A percentile compares a stretch with the other conserved stretches of the same genome.
These are phyloP conservation scores for Gymnoscopelus microlampas DNA, from an alignment of 2,797 vertebrate species.

Conservation along the genomic window DNA sequence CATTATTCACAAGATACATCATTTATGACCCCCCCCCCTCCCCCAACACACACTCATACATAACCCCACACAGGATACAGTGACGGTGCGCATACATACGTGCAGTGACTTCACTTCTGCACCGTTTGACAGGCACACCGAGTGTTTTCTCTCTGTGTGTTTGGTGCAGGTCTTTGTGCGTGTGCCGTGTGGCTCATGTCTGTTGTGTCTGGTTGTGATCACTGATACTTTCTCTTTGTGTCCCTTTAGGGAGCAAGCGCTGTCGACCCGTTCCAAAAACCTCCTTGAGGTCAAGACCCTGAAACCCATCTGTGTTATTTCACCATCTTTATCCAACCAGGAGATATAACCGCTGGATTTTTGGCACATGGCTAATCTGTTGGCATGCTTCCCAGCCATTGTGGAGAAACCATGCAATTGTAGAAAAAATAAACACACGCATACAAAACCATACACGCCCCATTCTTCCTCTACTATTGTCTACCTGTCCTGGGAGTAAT, in stretches of 20 bases:
- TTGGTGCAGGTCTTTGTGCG: constrained; percentile 9
- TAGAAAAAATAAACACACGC: constrained; percentile 29
- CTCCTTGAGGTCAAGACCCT: constrained; percentile 70
- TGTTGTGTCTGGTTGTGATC: constrained; percentile 53
- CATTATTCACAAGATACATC: no score
- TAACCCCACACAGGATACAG: no score
- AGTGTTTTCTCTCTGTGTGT: constrained; percentile 16
- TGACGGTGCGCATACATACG: no score
- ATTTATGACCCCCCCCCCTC: no score
- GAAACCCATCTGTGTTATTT: constrained; percentile 34
- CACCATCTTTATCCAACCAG: constrained; percentile 47
- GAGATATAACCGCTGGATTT: constrained; percentile 24
- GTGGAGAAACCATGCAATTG: constrained; percentile 18
- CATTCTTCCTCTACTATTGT: constrained; percentile 41
- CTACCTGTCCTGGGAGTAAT: constrained; percentile 35
- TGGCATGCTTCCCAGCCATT: constrained; percentile 45
- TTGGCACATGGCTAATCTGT: constrained; percentile 35
- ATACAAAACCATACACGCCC: constrained; percentile 23
- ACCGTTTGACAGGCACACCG: no score
- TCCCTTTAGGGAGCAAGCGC: constrained; percentile 60
- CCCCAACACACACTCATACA: no score
- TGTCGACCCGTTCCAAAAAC: constrained; percentile 66
- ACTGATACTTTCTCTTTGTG: constrained; percentile 61
- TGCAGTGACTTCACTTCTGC: no score
- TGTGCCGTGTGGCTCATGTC: constrained; percentile 33